Conservation (phyloP, 2,797 vertebrate genomes). For the Huso huso region DNA sequence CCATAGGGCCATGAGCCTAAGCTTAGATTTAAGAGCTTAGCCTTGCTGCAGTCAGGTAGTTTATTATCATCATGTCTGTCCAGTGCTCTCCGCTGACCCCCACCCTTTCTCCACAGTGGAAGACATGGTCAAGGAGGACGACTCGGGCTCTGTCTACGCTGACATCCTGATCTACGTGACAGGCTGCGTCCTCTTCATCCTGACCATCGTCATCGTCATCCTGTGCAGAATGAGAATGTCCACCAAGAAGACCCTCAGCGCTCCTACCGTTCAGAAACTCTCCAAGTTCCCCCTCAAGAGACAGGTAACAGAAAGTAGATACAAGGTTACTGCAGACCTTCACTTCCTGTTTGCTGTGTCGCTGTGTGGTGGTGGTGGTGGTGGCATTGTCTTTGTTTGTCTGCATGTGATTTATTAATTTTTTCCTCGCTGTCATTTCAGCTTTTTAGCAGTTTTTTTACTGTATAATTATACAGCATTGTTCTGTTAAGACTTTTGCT, state of each 20-base stretch:
- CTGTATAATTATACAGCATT: too few relatives aligned
- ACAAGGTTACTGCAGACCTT: conserved; percentile 71
- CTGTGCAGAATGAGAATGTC: conserved; percentile 83
- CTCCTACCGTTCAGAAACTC: conserved; percentile 86
- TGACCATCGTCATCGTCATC: conserved; percentile 72
- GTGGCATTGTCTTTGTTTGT: too few relatives aligned
- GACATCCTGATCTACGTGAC: conserved; percentile 86
- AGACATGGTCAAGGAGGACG: conserved; percentile 68
- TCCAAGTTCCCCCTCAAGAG: conserved; percentile 97
- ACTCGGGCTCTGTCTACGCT: conserved; percentile 50
- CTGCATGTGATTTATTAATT: too few relatives aligned
- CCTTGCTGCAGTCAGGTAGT: too few relatives aligned
- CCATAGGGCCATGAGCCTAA: too few relatives aligned
- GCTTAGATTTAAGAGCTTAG: too few relatives aligned
- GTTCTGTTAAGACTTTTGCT: too few relatives aligned
- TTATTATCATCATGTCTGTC: too few relatives aligned
- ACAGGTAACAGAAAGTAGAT: conserved; percentile 99
- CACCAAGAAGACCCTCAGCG: conserved; percentile 82
- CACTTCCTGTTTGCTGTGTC: neutral
- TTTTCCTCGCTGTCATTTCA: too few relatives aligned
- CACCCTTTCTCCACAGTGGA: conserved; percentile 41
- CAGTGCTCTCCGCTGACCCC: conserved; percentile 6
- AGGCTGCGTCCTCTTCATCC: conserved; percentile 80
- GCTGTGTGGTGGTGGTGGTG: too few relatives aligned
- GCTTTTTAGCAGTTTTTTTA: too few relatives aligned